Percentiles rank a stretch among this genome's conserved stretches.
Evolutionary conservation across 2,888 invertebrate species (phyloP).

Genomic region (Lasioglossum leucozonium): DNA sequence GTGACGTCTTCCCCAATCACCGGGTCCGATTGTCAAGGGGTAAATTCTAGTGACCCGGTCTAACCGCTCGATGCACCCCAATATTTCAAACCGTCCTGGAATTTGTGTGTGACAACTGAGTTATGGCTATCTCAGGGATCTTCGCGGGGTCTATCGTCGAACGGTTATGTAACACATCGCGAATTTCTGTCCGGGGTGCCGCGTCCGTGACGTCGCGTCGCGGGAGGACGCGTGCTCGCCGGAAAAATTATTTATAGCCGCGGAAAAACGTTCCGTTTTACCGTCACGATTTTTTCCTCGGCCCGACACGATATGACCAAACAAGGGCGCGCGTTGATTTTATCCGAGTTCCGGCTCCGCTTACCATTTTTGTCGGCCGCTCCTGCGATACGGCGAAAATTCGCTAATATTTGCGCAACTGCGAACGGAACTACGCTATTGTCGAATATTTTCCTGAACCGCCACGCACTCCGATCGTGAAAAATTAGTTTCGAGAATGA

Average conservation of each 20-base stretch:
- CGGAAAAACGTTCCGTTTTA: background rate
- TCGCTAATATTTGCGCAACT: constrained; percentile 14
- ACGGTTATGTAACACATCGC: constrained; percentile 28
- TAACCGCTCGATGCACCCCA: constrained; percentile 31
- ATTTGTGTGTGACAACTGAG: constrained; percentile 68
- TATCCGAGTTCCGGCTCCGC: background rate
- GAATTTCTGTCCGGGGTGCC: constrained; percentile 14
- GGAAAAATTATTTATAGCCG: constrained; percentile 17
- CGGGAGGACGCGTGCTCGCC: background rate
- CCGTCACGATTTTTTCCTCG: background rate
- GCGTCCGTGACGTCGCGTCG: background rate
- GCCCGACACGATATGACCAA: background rate
- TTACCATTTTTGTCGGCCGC: constrained; percentile 15
- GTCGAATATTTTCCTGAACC: background rate
- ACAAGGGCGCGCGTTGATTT: constrained; percentile 17
- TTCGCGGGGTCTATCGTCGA: background rate
- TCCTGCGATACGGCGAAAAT: constrained; percentile 4
- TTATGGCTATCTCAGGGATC: constrained; percentile 44
- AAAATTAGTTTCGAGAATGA: background rate
- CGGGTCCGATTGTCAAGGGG: constrained; percentile 42
- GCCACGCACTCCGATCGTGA: background rate
- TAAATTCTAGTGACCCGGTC: constrained; percentile 43
- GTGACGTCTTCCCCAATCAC: constrained; percentile 60
- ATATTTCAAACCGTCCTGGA: constrained; percentile 46
- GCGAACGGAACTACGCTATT: constrained; percentile 4